Conservation (phyloP, 2,888 invertebrate genomes). For the Lydus trimaculatus region DNA sequence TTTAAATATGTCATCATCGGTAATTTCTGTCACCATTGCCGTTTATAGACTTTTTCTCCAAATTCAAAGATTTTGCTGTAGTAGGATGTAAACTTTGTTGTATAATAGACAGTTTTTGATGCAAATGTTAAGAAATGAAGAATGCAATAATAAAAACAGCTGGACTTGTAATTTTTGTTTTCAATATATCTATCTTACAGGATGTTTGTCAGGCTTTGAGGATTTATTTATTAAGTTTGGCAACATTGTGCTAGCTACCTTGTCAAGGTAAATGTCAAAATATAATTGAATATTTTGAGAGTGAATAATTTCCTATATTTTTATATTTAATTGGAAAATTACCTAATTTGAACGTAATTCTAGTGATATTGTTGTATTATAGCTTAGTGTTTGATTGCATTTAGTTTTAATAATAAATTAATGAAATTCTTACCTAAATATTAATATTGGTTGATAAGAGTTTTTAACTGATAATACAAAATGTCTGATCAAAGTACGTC, state of each 20-base stretch:
- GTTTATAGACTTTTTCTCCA: no score
- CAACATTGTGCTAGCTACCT: not conserved
- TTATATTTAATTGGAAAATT: not conserved
- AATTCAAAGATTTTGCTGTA: no score
- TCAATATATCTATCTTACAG: no score
- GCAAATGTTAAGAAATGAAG: no score
- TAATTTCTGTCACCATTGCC: no score
- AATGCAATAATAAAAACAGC: no score
- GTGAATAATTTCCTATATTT: not conserved
- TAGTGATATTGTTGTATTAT: not conserved
- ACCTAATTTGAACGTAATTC: not conserved
- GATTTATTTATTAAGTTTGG: not conserved
- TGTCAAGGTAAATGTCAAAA: slow-evolving; percentile 2
- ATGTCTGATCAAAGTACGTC: slow-evolving; percentile 43
- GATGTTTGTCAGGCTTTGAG: no score
- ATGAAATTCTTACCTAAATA: not conserved
- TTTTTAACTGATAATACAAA: slow-evolving; percentile 14
- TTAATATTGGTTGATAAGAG: not conserved
- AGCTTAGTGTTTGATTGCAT: not conserved
- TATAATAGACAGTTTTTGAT: no score
- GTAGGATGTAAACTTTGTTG: no score
- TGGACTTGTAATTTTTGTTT: no score
- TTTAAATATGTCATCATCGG: no score
- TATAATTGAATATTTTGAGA: not conserved
- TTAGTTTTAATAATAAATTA: not conserved